Base-by-base conservation (phyloP, 2,888 invertebrate genomes). In the Tortricodes alternella region DNA sequence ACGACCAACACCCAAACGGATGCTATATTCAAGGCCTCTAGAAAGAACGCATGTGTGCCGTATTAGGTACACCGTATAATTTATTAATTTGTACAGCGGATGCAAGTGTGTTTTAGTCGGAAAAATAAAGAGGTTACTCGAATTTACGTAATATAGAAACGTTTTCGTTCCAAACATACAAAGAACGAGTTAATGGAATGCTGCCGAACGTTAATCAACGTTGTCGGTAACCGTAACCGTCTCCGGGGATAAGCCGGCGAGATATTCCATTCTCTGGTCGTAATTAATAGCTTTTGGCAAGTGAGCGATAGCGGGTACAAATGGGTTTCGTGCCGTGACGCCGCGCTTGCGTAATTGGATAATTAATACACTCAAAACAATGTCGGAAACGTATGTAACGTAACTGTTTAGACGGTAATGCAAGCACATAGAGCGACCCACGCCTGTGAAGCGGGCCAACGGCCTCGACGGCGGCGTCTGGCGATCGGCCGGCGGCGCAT, bases 271-370 rank as follows among this genome's bases (percentile, higher is more conserved):
- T 88, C 87, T 87, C 80, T 74, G 76, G 72, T 68, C 64, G 80
- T 89, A 89, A 90, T 89, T 89, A 88, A 90, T 90, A 84, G 89
- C 86, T 85, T 89, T 89, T 89, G 89, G 89, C 89, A 86, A 87
- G 83, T 80, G 84, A 83, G 82, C 82, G 83, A 77, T 72, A 65
- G 77, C 77, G 71, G 73, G 73, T 79, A 73, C 75, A 78, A 85
- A 83, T 83, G 80, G 77, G 74, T 77, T 74, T 78, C 83, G 79
- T 78, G 83, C 80, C 75, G 76, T 72, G 73, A 70, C 76, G 70
- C 66, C 78, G 79, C 80, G 76, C 74, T 86, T 83, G 77, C 81
- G 80, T 79, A 82, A 82, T 85, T 78, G 74, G 71, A 79, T 78
- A 84, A 85, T 86, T 83, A 83, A 79, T 80, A 76, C 75, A 76